Percentiles rank a stretch among this genome's conserved stretches.
Conservation (phyloP, 2,888 invertebrate species). For the Loripinus fragilis region DNA sequence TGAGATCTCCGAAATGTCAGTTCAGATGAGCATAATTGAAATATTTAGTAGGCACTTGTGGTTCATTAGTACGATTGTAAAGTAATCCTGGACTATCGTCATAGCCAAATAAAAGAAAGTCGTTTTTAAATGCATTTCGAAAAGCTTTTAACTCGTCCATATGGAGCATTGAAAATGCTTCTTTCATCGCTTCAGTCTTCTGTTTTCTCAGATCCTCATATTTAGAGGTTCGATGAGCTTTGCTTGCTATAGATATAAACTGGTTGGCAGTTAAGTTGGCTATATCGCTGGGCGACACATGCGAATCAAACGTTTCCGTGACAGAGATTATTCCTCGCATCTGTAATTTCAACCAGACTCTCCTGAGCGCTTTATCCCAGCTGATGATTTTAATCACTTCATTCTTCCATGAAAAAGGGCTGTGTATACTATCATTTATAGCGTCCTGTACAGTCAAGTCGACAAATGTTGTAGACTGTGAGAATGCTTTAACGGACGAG, state of each 20-base stretch:
- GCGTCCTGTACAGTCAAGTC: slow-evolving; percentile 42
- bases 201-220: slow-evolving; percentile 31
- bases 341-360: slow-evolving; percentile 57
- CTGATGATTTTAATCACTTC: slow-evolving; percentile 37
- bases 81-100: slow-evolving; percentile 37
- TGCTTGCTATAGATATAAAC: slow-evolving; percentile 42
- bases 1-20: not conserved
- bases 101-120: slow-evolving; percentile 51
- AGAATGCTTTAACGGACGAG: slow-evolving; percentile 13
- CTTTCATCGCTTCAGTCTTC: slow-evolving; percentile 35
- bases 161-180: slow-evolving; percentile 46
- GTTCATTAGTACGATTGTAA: slow-evolving; percentile 7
- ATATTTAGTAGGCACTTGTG: slow-evolving; percentile 2
- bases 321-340: slow-evolving; percentile 46
- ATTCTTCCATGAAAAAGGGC: slow-evolving; percentile 49
- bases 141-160: slow-evolving; percentile 41
- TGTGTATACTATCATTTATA: slow-evolving; percentile 43
- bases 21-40: slow-evolving; percentile 7
- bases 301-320: slow-evolving; percentile 12
- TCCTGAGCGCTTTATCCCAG: slow-evolving; percentile 48
- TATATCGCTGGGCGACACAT: slow-evolving; percentile 10
- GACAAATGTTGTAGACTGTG: not conserved
- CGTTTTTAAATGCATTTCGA: slow-evolving; percentile 34
- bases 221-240: slow-evolving; percentile 34
- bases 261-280: slow-evolving; percentile 24